These are phyloP conservation scores for Apogon hyalosoma DNA, from an alignment of 2,797 vertebrate species.

Conservation along the genomic window DNA sequence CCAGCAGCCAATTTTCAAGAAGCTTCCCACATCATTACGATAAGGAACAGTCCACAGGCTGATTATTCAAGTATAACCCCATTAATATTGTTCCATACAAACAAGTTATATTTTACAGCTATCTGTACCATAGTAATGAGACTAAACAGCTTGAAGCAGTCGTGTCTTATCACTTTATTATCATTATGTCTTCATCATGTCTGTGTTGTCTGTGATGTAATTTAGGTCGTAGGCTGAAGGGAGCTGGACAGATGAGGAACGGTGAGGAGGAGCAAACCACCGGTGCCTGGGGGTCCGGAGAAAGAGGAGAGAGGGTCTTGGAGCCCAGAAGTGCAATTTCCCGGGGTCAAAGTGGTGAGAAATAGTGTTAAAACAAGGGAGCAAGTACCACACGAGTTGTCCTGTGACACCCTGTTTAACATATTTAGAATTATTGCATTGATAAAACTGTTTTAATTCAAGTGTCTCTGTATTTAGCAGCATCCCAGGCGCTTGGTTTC, in stretches of 20 bases:
- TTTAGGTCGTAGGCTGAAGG: constrained; percentile 78
- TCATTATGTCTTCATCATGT: background rate
- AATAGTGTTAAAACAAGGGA: constrained; percentile 1
- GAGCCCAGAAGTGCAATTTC: constrained; percentile 37
- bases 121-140: constrained; percentile 14
- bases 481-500: constrained; percentile 64
- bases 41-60: constrained; percentile 16
- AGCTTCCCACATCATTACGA: constrained; percentile 23
- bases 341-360: constrained; percentile 54
- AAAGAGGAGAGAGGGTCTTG: constrained; percentile 44
- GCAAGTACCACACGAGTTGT: constrained; percentile 1
- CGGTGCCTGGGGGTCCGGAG: constrained; percentile 43
- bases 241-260: constrained; percentile 55
- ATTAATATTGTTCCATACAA: background rate
- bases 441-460: background rate
- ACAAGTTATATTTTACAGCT: background rate
- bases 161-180: constrained; percentile 8
- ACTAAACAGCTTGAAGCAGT: constrained; percentile 18
- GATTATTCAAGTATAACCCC: background rate
- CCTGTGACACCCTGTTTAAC: constrained; percentile 10
- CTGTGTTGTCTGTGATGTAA: background rate
- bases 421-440: constrained; percentile 11
- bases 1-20: constrained; percentile 9
- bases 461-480: constrained; percentile 20
- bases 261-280: constrained; percentile 63